phyloP scores from a whole-genome alignment of 2,888 invertebrate species.

The Brenthis hecate region DNA sequence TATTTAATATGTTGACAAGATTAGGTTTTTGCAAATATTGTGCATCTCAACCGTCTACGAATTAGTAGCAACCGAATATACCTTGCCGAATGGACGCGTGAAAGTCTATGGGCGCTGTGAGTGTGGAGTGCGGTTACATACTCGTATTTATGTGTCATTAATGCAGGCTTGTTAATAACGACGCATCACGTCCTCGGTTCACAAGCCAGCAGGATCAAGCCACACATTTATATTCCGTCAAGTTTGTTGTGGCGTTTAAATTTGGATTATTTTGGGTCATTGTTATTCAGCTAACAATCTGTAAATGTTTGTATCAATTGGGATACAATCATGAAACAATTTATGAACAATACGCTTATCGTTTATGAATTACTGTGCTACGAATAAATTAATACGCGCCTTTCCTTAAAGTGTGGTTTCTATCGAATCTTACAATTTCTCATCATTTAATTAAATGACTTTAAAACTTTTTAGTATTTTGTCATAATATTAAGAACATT shows the following conservation, averaged over 20 bases:
- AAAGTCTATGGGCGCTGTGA: conserved; percentile 51
- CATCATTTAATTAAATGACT: too few species aligned
- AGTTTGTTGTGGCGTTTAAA: conserved; percentile 73
- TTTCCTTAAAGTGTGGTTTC: neutral
- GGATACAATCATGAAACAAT: conserved; percentile 68
- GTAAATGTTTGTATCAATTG: conserved; percentile 70
- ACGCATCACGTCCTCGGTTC: conserved; percentile 79
- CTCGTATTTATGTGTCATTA: conserved; percentile 76
- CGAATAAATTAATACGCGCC: neutral
- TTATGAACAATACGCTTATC: conserved; percentile 48
- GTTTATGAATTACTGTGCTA: conserved; percentile 36
- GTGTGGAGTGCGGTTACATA: conserved; percentile 51
- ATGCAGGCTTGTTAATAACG: conserved; percentile 77
- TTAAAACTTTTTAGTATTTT: too few species aligned
- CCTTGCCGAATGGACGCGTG: conserved; percentile 41
- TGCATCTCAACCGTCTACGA: too few species aligned
- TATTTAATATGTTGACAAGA: too few species aligned
- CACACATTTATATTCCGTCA: conserved; percentile 76
- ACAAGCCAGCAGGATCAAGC: conserved; percentile 71
- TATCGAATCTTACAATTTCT: too few species aligned
- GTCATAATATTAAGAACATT: too few species aligned
- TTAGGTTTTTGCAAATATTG: too few species aligned
- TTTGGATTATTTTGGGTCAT: conserved; percentile 80
- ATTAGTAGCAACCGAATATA: neutral
- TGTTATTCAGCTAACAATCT: conserved; percentile 71